Evolutionary conservation across 1,140 invertebrate genomes (phyloP).

Genomic region (Drosophila neocordata): DNA sequence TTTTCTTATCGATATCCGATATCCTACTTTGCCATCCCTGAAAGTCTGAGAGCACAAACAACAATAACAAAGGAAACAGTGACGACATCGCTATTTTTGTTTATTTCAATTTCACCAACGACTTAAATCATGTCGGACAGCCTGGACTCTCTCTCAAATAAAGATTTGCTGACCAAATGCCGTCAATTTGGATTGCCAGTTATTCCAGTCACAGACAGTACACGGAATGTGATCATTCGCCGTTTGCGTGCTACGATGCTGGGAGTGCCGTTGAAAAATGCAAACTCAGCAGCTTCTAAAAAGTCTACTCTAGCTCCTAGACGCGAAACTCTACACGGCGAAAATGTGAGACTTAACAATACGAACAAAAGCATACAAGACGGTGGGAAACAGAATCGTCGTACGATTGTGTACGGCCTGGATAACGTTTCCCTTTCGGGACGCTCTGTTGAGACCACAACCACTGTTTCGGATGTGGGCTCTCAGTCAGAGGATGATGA

Average conservation of each 20-base stretch:
- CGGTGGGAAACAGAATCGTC: slow-evolving; percentile 29
- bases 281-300: slow-evolving; percentile 16
- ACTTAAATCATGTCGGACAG: slow-evolving; percentile 56
- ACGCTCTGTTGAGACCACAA: slow-evolving; percentile 52
- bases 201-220: slow-evolving; percentile 71
- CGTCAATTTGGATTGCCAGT: slow-evolving; percentile 63
- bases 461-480: slow-evolving; percentile 62
- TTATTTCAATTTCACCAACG: slow-evolving; percentile 52
- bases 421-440: slow-evolving; percentile 32
- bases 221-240: slow-evolving; percentile 58
- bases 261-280: slow-evolving; percentile 45
- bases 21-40: neutral
- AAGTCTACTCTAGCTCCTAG: slow-evolving; percentile 26
- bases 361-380: slow-evolving; percentile 25
- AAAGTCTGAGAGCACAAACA: neutral
- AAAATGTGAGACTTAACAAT: slow-evolving; percentile 37
- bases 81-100: slow-evolving; percentile 74
- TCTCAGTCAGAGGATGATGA: slow-evolving; percentile 72
- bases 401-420: slow-evolving; percentile 47
- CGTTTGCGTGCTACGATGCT: slow-evolving; percentile 52
- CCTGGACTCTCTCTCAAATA: slow-evolving; percentile 60
- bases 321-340: slow-evolving; percentile 65
- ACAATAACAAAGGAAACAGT: slow-evolving; percentile 41
- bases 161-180: slow-evolving; percentile 67
- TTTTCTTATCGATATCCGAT: neutral